Evolutionary conservation across 2,113 vertebrate genomes (phyloP).

Genomic region (Irena cyanogastra): DNA sequence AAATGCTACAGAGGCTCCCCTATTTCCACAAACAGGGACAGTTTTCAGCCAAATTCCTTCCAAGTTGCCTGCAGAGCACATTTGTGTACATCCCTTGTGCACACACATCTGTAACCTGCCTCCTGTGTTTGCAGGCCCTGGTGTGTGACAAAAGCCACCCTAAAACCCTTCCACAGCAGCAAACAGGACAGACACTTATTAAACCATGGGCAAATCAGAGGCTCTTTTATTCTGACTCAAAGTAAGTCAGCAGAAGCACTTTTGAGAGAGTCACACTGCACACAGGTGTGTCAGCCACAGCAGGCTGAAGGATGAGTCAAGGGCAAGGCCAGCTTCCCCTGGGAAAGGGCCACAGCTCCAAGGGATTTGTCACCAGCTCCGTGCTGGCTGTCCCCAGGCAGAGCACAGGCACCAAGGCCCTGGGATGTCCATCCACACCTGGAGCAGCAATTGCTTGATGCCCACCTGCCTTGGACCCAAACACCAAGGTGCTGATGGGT

Average conservation of each 20-base stretch:
- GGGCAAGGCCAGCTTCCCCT: not conserved
- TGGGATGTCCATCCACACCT: too few relatives aligned
- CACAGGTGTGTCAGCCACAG: accelerated
- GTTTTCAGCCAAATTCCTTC: not conserved
- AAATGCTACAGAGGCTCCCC: not conserved
- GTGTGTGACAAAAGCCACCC: not conserved
- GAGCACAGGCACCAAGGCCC: too few relatives aligned
- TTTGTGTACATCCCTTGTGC: not conserved
- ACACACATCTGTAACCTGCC: accelerated
- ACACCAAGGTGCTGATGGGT: not conserved
- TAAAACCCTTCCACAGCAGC: not conserved
- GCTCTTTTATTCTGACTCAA: not conserved
- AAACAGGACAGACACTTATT: not conserved
- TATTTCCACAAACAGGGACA: not conserved
- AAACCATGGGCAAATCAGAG: not conserved
- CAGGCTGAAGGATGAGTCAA: accelerated
- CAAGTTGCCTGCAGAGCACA: not conserved
- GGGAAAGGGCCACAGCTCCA: accelerated
- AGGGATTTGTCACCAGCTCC: accelerated
- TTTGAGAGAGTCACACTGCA: not conserved
- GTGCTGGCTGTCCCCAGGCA: not conserved
- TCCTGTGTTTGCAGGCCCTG: not conserved
- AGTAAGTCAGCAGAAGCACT: not conserved
- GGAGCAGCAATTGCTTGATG: not conserved
- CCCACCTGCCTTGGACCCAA: too few relatives aligned